phyloP scores from a whole-genome alignment of 2,113 vertebrate species.

The Sprattus sprattus region DNA sequence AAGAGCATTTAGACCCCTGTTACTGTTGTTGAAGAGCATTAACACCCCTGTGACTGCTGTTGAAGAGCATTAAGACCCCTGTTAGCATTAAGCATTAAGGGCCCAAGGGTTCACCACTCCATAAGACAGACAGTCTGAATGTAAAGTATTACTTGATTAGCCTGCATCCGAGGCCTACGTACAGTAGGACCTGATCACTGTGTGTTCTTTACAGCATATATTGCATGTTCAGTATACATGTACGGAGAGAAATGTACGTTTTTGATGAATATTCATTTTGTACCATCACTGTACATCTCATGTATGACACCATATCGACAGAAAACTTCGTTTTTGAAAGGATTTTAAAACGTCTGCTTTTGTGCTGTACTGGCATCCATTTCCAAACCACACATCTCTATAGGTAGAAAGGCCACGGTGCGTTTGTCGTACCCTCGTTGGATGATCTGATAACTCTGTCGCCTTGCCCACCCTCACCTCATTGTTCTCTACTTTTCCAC shows the following conservation, averaged over 20 bases:
- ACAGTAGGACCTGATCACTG: too few relatives aligned
- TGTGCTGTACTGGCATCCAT: neutral
- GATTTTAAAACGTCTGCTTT: neutral
- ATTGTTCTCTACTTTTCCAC: neutral
- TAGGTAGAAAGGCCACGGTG: neutral
- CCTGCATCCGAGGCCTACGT: too few relatives aligned
- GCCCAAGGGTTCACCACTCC: neutral
- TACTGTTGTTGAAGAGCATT: too few relatives aligned
- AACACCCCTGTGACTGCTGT: too few relatives aligned
- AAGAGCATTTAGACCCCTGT: too few relatives aligned
- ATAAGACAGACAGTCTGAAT: neutral
- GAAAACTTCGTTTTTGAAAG: too few relatives aligned
- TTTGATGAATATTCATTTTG: neutral
- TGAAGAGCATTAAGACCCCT: too few relatives aligned
- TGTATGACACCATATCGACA: too few relatives aligned
- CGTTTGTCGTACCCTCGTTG: neutral
- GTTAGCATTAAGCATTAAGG: neutral
- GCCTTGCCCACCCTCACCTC: neutral
- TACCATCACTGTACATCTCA: too few relatives aligned
- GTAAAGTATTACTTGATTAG: too few relatives aligned
- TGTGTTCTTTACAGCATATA: neutral
- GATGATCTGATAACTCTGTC: slow-evolving; percentile 1
- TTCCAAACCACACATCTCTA: neutral
- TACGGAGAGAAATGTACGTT: neutral
- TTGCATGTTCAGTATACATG: neutral